These are phyloP conservation scores for Argopecten irradians DNA, from an alignment of 1,140 invertebrate genomes.

Conservation along the genomic window DNA sequence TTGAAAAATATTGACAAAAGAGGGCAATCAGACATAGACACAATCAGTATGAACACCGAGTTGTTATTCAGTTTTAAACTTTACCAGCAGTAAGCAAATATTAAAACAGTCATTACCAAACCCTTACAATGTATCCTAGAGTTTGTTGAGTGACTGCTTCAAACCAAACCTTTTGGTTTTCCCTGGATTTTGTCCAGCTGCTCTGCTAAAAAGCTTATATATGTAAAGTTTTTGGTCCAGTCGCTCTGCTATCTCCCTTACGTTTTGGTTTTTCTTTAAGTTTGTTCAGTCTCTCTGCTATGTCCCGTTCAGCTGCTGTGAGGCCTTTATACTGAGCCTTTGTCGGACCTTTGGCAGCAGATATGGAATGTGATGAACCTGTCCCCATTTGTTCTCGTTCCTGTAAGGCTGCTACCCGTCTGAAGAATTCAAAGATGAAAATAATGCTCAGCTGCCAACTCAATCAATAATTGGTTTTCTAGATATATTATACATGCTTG, in stretches of 20 bases:
- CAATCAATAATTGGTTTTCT: neutral
- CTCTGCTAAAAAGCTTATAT: no score
- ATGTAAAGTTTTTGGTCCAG: neutral
- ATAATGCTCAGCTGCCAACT: neutral
- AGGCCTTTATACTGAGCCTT: conserved; percentile 46
- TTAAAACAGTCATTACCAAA: no score
- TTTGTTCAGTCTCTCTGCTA: conserved; percentile 66
- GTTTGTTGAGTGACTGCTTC: no score
- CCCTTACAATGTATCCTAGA: no score
- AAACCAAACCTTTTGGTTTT: no score
- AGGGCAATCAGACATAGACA: no score
- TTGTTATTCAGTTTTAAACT: no score
- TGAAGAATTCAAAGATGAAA: conserved; percentile 33
- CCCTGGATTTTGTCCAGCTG: no score
- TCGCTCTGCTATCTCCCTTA: neutral
- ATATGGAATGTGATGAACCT: neutral
- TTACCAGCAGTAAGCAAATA: no score
- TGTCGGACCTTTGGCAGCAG: neutral
- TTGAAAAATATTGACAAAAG: neutral
- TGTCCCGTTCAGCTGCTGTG: conserved; percentile 64
- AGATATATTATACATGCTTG: neutral
- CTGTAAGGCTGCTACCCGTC: conserved; percentile 59
- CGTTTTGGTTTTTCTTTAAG: conserved; percentile 58
- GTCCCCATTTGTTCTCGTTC: conserved; percentile 52
- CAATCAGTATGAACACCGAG: no score